Evolutionary conservation across 1,140 invertebrate genomes (phyloP).

Genomic region (Trichomalopsis sarcophagae): DNA sequence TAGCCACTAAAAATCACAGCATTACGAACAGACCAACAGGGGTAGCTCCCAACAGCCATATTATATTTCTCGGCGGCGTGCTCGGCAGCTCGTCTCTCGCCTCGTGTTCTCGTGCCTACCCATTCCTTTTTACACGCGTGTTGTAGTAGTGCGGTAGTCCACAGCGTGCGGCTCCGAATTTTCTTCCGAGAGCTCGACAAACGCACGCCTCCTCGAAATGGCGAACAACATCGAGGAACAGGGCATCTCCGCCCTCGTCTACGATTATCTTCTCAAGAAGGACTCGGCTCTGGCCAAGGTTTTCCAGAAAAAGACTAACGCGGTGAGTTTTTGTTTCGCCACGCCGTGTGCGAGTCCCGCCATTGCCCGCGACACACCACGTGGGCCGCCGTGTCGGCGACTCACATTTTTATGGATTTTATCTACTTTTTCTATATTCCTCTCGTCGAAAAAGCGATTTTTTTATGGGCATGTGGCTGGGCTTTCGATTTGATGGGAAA

Average conservation of each 20-base stretch:
- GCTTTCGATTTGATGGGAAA: not conserved
- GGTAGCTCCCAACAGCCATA: not conserved
- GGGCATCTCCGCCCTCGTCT: conserved; percentile 72
- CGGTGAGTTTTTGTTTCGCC: conserved; percentile 73
- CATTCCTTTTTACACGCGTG: not conserved
- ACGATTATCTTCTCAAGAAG: conserved; percentile 76
- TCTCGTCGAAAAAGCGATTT: not conserved
- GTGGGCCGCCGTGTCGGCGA: conserved; percentile 52
- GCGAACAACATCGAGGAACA: conserved; percentile 60
- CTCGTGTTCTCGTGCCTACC: not conserved
- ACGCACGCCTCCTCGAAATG: conserved; percentile 60
- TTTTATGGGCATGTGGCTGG: not conserved
- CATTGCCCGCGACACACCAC: conserved; percentile 58
- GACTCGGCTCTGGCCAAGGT: conserved; percentile 77
- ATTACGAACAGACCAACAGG: too few relatives aligned
- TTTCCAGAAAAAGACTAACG: conserved; percentile 78
- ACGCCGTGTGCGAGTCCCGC: conserved; percentile 47
- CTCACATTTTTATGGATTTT: conserved; percentile 19
- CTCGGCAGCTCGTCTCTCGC: not conserved
- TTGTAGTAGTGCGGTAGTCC: not conserved
- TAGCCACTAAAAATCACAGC: too few relatives aligned
- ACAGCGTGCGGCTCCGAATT: not conserved
- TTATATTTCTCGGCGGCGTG: not conserved
- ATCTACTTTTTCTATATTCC: not conserved
- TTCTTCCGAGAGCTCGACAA: not conserved